A percentile compares a stretch with the other conserved stretches of the same genome.
These are phyloP conservation scores for Stichodactyla mertensii DNA, from an alignment of 64 coral and sea anemone species.

Conservation along the genomic window DNA sequence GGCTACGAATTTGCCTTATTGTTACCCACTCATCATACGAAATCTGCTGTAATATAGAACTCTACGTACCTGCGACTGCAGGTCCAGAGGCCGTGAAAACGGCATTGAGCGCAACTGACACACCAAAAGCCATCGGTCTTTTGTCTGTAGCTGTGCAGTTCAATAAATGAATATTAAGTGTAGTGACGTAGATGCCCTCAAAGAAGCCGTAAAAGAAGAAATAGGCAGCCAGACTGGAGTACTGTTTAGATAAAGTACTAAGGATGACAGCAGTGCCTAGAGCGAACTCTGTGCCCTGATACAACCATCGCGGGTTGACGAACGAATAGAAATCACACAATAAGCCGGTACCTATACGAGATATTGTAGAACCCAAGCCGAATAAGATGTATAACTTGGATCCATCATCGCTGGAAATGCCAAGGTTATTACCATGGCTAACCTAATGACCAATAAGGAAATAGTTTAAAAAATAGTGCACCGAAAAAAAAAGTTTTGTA, in stretches of 20 bases:
- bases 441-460: background rate
- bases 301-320: conserved; percentile 25
- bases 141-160: conserved; percentile 21
- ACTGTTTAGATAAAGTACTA: background rate
- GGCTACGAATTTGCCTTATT: too few species aligned
- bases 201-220: conserved; percentile 27
- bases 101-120: conserved; percentile 16
- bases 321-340: conserved; percentile 18
- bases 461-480: background rate
- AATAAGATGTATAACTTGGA: conserved; percentile 24
- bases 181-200: conserved; percentile 17
- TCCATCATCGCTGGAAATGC: background rate
- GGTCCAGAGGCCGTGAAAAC: conserved; percentile 15
- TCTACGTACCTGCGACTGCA: conserved; percentile 29
- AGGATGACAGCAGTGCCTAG: conserved; percentile 15
- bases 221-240: conserved; percentile 4
- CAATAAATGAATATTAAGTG: conserved; percentile 30
- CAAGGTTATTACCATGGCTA: background rate
- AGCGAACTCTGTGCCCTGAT: conserved; percentile 18
- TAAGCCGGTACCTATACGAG: conserved; percentile 19
- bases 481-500: too few species aligned
- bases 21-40: too few species aligned
- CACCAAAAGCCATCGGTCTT: conserved; percentile 42
- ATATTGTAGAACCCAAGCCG: conserved; percentile 14
- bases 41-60: too few species aligned